Percentiles rank a stretch among this genome's conserved stretches.
Conservation (phyloP, 2,113 vertebrate species). For the Dicerorhinus sumatrensis region DNA sequence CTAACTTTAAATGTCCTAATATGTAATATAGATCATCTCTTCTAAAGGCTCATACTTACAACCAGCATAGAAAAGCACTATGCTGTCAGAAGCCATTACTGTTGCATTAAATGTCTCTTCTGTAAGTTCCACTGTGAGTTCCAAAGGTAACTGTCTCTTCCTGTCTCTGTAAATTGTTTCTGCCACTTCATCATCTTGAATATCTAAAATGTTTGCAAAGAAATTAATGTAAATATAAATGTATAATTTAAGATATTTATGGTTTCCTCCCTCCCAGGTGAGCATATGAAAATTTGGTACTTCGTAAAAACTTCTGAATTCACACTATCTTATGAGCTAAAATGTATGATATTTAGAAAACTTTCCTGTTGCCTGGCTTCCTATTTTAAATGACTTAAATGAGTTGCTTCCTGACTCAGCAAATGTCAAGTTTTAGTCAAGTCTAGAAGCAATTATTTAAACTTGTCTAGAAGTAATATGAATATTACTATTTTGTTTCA, state of each 20-base stretch:
- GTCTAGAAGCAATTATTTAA: conserved; percentile 39
- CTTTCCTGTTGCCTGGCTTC: neutral
- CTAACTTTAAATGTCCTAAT: conserved; percentile 4
- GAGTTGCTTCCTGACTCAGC: neutral
- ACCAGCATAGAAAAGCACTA: conserved; percentile 94
- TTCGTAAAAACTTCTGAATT: conserved; percentile 43
- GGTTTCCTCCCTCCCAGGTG: neutral
- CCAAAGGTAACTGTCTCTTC: conserved; percentile 86
- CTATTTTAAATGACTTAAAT: conserved; percentile 30
- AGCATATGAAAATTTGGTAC: neutral
- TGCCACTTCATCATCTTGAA: conserved; percentile 94
- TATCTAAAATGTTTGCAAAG: conserved; percentile 84
- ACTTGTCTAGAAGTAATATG: neutral
- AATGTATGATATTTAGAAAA: conserved; percentile 16
- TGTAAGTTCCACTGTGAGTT: conserved; percentile 88
- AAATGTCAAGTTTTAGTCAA: neutral
- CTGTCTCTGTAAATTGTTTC: conserved; percentile 90
- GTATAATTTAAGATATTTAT: conserved; percentile 30
- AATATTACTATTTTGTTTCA: neutral
- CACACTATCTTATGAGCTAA: conserved; percentile 8
- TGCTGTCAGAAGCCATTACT: conserved; percentile 81
- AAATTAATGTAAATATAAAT: conserved; percentile 33
- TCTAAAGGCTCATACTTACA: conserved; percentile 89
- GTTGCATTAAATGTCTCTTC: conserved; percentile 89
- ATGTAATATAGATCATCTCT: neutral